A percentile compares a stretch with the other conserved stretches of the same genome.
These are phyloP conservation scores for Cacoxenus indagator DNA, from an alignment of 2,888 invertebrate species.

Conservation along the genomic window DNA sequence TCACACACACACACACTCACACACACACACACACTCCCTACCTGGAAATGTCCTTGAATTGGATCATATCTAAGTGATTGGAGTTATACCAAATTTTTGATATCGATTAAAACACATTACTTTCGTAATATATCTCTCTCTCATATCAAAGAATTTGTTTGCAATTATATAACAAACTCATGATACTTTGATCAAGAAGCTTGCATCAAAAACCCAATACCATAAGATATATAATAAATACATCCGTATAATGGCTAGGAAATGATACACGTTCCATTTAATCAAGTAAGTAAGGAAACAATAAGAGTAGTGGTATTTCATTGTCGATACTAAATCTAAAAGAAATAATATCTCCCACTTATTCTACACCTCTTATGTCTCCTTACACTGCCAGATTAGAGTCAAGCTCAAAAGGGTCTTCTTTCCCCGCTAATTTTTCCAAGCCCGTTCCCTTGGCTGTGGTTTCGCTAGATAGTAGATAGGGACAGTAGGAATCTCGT, in stretches of 20 bases:
- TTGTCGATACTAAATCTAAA: constrained; percentile 3
- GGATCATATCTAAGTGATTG: too few species aligned
- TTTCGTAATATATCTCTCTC: too few species aligned
- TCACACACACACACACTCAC: too few species aligned
- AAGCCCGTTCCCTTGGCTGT: constrained; percentile 67
- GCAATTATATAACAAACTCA: constrained; percentile 10
- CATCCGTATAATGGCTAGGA: neutral
- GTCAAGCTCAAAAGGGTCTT: constrained; percentile 80
- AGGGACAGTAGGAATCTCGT: too few species aligned
- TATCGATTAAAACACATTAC: too few species aligned
- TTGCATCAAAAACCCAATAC: constrained; percentile 4
- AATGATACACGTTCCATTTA: constrained; percentile 10
- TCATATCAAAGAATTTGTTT: constrained; percentile 8
- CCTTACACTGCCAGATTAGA: constrained; percentile 73
- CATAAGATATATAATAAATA: too few species aligned
- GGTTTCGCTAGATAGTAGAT: constrained; percentile 76
- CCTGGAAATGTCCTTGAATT: too few species aligned
- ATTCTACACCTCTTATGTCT: constrained; percentile 13
- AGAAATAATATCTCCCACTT: constrained; percentile 27
- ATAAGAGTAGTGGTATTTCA: constrained; percentile 14
- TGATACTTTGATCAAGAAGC: constrained; percentile 13
- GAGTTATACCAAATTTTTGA: too few species aligned
- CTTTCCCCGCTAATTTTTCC: constrained; percentile 76
- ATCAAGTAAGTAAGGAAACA: constrained; percentile 13
- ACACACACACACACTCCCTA: too few species aligned